Percentiles rank a stretch among this genome's conserved stretches.
phyloP scores from a whole-genome alignment of 1,140 invertebrate species.

The Bradynema listronoti region DNA sequence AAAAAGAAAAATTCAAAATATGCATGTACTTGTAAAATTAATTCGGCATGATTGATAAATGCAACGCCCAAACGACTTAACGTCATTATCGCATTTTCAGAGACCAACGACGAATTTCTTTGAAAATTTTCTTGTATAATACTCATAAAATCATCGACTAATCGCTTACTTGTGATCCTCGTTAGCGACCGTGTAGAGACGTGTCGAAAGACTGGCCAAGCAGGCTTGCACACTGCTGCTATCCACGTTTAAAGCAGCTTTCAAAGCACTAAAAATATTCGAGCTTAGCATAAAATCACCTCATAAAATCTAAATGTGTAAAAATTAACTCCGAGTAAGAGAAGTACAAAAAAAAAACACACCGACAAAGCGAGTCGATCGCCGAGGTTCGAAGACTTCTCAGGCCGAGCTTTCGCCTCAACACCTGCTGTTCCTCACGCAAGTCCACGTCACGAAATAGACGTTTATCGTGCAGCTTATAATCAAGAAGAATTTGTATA shows the following conservation, averaged over 20 bases:
- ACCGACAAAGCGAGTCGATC: slow-evolving; percentile 82
- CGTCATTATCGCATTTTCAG: slow-evolving; percentile 91
- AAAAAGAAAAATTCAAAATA: slow-evolving; percentile 15
- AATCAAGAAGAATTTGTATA: too few relatives aligned
- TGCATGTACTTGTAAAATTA: slow-evolving; percentile 32
- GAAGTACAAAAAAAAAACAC: neutral
- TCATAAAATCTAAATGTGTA: too few relatives aligned
- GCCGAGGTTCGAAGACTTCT: slow-evolving; percentile 81
- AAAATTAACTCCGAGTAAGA: neutral
- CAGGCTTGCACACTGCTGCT: slow-evolving; percentile 84
- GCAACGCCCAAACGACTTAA: slow-evolving; percentile 91
- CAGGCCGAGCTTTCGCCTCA: slow-evolving; percentile 36
- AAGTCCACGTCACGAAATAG: slow-evolving; percentile 63
- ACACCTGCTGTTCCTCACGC: slow-evolving; percentile 26
- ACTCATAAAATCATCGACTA: neutral
- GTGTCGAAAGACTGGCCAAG: slow-evolving; percentile 84
- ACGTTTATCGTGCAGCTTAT: slow-evolving; percentile 12
- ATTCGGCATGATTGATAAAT: slow-evolving; percentile 70
- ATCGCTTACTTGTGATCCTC: slow-evolving; percentile 60
- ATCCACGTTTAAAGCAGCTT: slow-evolving; percentile 77
- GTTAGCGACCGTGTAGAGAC: slow-evolving; percentile 69
- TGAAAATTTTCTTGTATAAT: slow-evolving; percentile 11
- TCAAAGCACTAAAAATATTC: slow-evolving; percentile 68
- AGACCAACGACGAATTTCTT: slow-evolving; percentile 65
- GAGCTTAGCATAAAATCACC: too few relatives aligned